These are phyloP conservation scores for Caenorhabditis remanei DNA, from an alignment of 1,140 invertebrate genomes.

Conservation along the genomic window DNA sequence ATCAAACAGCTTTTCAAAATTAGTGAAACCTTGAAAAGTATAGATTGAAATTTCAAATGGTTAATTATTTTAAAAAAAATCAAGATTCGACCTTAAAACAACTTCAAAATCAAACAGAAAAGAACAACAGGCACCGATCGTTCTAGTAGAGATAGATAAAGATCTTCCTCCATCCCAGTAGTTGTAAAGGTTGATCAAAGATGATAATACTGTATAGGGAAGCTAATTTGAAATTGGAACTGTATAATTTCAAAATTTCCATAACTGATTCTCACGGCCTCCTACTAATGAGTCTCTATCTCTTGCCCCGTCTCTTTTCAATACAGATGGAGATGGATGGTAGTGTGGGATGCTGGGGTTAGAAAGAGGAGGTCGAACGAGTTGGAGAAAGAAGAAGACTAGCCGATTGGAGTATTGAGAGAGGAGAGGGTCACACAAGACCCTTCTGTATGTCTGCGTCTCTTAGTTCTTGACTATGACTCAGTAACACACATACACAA, in stretches of 20 bases:
- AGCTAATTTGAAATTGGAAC: too few relatives aligned
- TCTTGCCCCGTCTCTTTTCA: too few relatives aligned
- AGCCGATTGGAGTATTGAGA: slow-evolving; percentile 31
- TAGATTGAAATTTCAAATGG: too few relatives aligned
- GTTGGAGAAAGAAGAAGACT: slow-evolving; percentile 52
- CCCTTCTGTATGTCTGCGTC: background rate
- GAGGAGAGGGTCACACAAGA: slow-evolving; percentile 26
- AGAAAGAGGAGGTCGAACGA: background rate
- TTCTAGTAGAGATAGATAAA: background rate
- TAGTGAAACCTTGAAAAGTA: too few relatives aligned
- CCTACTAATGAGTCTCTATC: too few relatives aligned
- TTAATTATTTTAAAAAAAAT: too few relatives aligned
- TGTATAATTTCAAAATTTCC: too few relatives aligned
- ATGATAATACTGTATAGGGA: too few relatives aligned
- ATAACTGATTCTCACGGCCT: too few relatives aligned
- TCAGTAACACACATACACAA: slow-evolving; percentile 29
- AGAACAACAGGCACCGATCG: background rate
- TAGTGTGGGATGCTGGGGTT: background rate
- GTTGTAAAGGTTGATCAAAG: background rate
- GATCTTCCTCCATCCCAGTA: background rate
- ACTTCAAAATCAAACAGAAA: too few relatives aligned
- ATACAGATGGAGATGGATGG: background rate
- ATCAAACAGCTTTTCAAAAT: too few relatives aligned
- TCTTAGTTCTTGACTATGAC: background rate
- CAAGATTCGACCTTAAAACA: too few relatives aligned